Evolutionary conservation across 23 tunicate genomes (phyloP).

Genomic region (Styela clava): DNA sequence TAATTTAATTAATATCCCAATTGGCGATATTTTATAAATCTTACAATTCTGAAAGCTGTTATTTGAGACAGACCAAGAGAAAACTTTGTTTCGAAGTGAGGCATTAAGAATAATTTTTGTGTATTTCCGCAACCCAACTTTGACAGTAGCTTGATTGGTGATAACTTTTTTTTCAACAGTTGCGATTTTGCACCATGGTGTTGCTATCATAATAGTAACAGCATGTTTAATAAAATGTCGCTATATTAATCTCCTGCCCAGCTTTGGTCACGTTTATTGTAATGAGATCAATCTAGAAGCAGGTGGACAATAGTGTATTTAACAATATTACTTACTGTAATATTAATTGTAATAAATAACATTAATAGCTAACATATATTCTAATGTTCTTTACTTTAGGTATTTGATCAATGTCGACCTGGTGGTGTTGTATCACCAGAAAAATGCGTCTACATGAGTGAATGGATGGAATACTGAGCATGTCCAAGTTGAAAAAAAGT

Average conservation of each 20-base stretch:
- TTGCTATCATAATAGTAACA: background rate
- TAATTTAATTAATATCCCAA: too few relatives aligned
- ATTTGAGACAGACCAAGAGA: too few relatives aligned
- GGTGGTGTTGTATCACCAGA: constrained; percentile 83
- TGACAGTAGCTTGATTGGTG: too few relatives aligned
- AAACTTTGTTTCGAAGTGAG: too few relatives aligned
- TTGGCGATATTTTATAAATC: too few relatives aligned
- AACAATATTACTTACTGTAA: too few relatives aligned
- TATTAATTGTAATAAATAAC: too few relatives aligned
- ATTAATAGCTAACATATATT: too few relatives aligned
- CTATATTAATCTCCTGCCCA: background rate
- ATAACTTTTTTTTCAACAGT: background rate
- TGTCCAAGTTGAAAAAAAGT: too few relatives aligned
- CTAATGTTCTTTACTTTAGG: constrained; percentile 32
- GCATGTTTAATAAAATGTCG: background rate
- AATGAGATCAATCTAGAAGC: constrained; percentile 1
- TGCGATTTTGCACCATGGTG: background rate
- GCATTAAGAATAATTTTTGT: too few relatives aligned
- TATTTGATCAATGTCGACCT: constrained; percentile 61
- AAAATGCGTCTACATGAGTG: constrained; percentile 62
- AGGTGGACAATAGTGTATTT: background rate
- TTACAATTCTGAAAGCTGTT: too few relatives aligned
- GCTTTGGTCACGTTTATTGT: background rate
- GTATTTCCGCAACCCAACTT: too few relatives aligned
- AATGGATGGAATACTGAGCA: constrained; percentile 86